These are phyloP conservation scores for Drosophila macrospina DNA, from an alignment of 2,888 invertebrate species.

Conservation along the genomic window DNA sequence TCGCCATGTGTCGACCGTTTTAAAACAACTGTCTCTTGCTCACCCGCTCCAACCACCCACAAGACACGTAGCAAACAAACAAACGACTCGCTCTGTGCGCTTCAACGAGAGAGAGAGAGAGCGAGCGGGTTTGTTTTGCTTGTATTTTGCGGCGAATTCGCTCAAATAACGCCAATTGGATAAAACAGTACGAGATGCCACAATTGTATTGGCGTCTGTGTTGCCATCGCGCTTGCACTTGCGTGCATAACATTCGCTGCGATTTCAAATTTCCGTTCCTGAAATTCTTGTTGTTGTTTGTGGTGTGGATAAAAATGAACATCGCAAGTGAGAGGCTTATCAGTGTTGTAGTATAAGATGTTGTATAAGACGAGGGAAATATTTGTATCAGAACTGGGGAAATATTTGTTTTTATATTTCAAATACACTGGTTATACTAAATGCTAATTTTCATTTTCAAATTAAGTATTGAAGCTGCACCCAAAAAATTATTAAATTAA, in stretches of 20 bases:
- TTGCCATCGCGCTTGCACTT: constrained; percentile 51
- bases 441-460: constrained; percentile 5
- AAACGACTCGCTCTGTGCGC: constrained; percentile 32
- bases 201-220: constrained; percentile 32
- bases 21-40: constrained; percentile 28
- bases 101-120: constrained; percentile 1
- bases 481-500: not conserved
- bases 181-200: constrained; percentile 58
- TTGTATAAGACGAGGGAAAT: constrained; percentile 39
- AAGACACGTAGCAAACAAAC: constrained; percentile 37
- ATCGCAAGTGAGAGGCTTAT: constrained; percentile 37
- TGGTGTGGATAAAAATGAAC: constrained; percentile 68
- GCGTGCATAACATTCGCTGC: constrained; percentile 8
- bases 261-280: constrained; percentile 64
- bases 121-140: constrained; percentile 50
- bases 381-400: constrained; percentile 14
- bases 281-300: constrained; percentile 43
- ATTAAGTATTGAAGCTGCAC: constrained; percentile 10
- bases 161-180: constrained; percentile 79
- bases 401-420: not conserved
- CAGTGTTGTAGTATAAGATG: constrained; percentile 50
- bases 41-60: constrained; percentile 51
- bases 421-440: no score
- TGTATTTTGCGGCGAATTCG: constrained; percentile 75
- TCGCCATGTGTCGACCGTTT: constrained; percentile 41